Base-by-base conservation (phyloP, 2,888 invertebrate species). In the Cosmopolites sordidus region DNA sequence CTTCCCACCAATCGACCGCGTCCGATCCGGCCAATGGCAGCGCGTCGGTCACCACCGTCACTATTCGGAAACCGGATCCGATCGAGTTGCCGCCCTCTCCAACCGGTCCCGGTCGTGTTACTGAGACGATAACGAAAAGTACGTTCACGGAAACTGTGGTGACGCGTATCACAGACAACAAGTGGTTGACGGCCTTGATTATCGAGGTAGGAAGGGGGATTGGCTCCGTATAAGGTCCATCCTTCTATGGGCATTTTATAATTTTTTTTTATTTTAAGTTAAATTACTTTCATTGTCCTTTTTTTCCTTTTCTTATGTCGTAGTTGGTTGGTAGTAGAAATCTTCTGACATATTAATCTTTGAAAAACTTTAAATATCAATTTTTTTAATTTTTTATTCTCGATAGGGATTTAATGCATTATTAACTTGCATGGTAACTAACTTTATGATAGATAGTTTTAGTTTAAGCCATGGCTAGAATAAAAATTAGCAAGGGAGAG, bases 81-180 rank as follows among this genome's bases (percentile, higher is more conserved):
- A 75, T 79, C 64, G 52, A 54, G 41, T 40, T 84, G 66, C 84
- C 83, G 71, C 83, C 87, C 69, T 91, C 91, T 64, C 90, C 92
- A 69, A 86, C 87, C 60, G 81, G 86, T 65, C 83, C 89, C 72
- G 93, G 93, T 74, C 83, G 84, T 75, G 89, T 92, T 78, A 93
- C 92, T 65, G 94, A 94, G 80, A 91, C 89, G 75, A 90, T 94
- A 81, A 94, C 93, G 76, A 93, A 92, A 83, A 91, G 92, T 73
- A 93, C 93, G 65, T 88, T 92, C 80, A 93, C 93, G 71, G 93
- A 94, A 81, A 93, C 92, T 62, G 91, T 92, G 65, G 92, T 93
- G 78, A 94, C 93, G 66, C 82, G 94, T 72, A 85, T 93, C 78
- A 94, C 94, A 68, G 92, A 93, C 79, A 94, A 94, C 81, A 84